Evolutionary conservation across 2,888 invertebrate species (phyloP).

Genomic region (Metallyticus violacea): DNA sequence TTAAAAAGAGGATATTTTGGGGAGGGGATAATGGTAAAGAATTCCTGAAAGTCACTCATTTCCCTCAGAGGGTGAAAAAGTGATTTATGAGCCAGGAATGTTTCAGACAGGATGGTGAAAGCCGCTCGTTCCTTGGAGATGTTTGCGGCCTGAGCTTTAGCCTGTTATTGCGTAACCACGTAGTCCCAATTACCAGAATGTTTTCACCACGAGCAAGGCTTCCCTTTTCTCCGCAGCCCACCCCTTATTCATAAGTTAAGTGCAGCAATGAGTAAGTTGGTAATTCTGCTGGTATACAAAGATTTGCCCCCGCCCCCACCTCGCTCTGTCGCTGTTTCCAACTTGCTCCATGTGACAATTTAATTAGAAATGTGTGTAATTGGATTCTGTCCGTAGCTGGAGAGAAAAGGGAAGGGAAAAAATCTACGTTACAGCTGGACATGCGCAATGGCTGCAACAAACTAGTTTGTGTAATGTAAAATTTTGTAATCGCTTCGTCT

Average conservation of each 20-base stretch:
- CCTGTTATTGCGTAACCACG: not conserved
- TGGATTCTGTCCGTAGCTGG: not conserved
- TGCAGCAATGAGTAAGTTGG: not conserved
- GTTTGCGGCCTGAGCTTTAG: not conserved
- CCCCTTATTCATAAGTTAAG: not conserved
- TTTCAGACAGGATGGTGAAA: no score
- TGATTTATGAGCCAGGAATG: not conserved
- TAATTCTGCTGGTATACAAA: no score
- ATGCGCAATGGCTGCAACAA: not conserved
- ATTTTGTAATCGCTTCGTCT: not conserved
- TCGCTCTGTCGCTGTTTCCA: not conserved
- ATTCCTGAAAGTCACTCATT: not conserved
- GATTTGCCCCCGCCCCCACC: no score
- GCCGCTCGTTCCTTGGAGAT: no score
- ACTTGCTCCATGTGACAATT: slow-evolving; percentile 5
- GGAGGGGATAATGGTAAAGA: not conserved
- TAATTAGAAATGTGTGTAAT: slow-evolving; percentile 8
- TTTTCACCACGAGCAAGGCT: not conserved
- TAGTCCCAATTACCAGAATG: not conserved
- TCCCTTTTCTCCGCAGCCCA: no score
- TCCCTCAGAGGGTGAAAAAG: not conserved
- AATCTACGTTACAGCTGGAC: no score
- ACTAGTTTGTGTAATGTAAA: not conserved
- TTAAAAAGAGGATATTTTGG: no score
- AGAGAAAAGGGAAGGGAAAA: not conserved